Base-by-base conservation (phyloP, 2,113 vertebrate species). In the Empidonax traillii region DNA sequence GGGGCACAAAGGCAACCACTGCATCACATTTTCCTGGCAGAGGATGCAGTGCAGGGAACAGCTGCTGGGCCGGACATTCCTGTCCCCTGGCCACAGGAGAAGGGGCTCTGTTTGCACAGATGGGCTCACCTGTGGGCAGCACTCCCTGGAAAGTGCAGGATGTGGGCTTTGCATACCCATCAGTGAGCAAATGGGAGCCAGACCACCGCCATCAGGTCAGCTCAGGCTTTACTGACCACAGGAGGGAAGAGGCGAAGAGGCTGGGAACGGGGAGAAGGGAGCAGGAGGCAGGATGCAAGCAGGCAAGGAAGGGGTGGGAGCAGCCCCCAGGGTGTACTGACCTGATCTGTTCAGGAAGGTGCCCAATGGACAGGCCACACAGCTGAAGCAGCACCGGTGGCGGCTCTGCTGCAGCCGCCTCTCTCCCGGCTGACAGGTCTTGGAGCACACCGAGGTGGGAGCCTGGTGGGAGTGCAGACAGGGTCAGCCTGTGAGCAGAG, bases 321-420 rank as follows among this genome's bases (percentile, higher is more conserved):
- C 28, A 43, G 35, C 46, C 17, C 9, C 15, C 1, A 0, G 8
- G 6, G 13, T 0, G 0, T 49, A 97, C 97, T 97, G 96, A 99
- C 98, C 98, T 3, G 98, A 98, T 47, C 6, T 94, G 95, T 98
- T 99, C 62, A 98, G 77, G 74, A 98, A 99, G 66, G 98, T 99
- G 80, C 97, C 98, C 1, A 93, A 33, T 0, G 92, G 93, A 86
- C 98, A 99, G 53, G 97, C 76, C 44, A 95, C 35, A 7, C 98
- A 99, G 13, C 72, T 77, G 33, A 99, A 99, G 90, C 98, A 99
- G 72, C 98, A 99, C 10, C 67, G 91, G 69, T 98, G 96, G 37
- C 30, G 76, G 44, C 92, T 97, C 31, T 35, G 22, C 31, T 77
- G 92, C 63, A 96, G 87, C 44, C 78, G 73, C 88, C 61, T 91